Evolutionary conservation across 1,140 invertebrate genomes (phyloP), one percentile per base, ranked within the genome.

Genomic region (Pantala flavescens): DNA sequence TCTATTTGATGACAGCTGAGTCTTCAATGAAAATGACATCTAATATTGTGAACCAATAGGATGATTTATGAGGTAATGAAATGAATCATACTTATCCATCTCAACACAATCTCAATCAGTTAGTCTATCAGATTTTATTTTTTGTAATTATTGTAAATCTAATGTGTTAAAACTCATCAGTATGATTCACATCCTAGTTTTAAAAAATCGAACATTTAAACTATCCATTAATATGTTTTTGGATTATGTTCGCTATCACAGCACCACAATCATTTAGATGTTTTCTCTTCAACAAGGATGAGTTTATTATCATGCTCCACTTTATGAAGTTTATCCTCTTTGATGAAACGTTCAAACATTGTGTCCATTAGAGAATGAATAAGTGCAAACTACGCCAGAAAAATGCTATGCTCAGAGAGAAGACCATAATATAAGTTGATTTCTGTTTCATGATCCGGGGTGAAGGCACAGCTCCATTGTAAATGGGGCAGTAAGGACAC

Each of bases 401-500:
- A 74, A 70, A 19, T 10, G 21, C 9, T 43, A 74, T 24, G 55
- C 43, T 70, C 21, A 70, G n/a, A 49, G 24, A 55, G 12, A 70
- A 49, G 16, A 77, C 16, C n/a, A 71, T 23, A 21, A 43, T 12
- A 24, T 71, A 76, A 42, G 12, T 19, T 19, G 49, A 63, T 63
- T 63, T 16, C n/a, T 63, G 49, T 73, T 42, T 74, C 14, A 49
- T 71, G 70, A 24, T 72, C 70, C n/a, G 72, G 71, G n/a, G 79
- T 72, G 10, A 74, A 71, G 74, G 71, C 71, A 72, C 71, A 42
- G 71, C 71, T 24, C 23, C 71, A 42, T 94, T 95, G 83, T 94
- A 96, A 77, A 95, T 94, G 24, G 93, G 91, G 84, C 96, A 98
- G 81, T 98, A 98, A 0, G 96, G 96, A 84, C 97, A 99, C 82